Evolutionary conservation across 2,113 vertebrate genomes (phyloP), one percentile per base, ranked within the genome.

Genomic region (Pelodiscus sinensis): DNA sequence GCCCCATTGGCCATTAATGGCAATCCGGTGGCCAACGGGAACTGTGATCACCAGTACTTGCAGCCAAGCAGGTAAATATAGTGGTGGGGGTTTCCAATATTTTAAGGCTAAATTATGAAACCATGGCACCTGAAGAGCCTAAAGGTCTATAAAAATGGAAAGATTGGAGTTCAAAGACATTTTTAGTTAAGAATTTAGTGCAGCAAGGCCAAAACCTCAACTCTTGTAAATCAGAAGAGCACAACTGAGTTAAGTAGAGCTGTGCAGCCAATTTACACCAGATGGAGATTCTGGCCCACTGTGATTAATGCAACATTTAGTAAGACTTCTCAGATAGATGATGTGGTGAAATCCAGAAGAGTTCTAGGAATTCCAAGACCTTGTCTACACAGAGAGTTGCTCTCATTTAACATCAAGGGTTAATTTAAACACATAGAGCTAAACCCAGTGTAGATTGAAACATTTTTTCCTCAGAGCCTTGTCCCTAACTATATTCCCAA

Each of bases 401-500:
- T 29, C 85, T 71, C 77, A 88, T 86, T 93, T 93, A 38, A 87
- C 94, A 94, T 90, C 44, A 94, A 92, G 77, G 73, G 52, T 91
- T 87, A 78, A 35, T 35, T 87, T 84, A 52, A 73, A 82, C 78
- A 13, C 25, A 27, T 62, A 27, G 51, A 29, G 15, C 57, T 88
- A 92, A 65, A 52, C 44, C 91, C 90, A 90, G 73, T 88, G 73
- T 88, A 15, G 56, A 65, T 90, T 91, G 81, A 94, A 93, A 38
- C 54, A 95, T 82, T 86, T 57, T 19, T 95, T 96, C 90, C 93
- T 96, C 92, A 91, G 92, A 86, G 60, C 9, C 19, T 91, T 50
- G 22, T 50, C 22, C 24, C 22, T 38, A 44, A 35, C 9, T 22
- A 75, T 24, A 12, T 22, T 77, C 38, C 7, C 38, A 77, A 77